Conservation (phyloP, 2,113 vertebrate species). For the Mohoua ochrocephala region DNA sequence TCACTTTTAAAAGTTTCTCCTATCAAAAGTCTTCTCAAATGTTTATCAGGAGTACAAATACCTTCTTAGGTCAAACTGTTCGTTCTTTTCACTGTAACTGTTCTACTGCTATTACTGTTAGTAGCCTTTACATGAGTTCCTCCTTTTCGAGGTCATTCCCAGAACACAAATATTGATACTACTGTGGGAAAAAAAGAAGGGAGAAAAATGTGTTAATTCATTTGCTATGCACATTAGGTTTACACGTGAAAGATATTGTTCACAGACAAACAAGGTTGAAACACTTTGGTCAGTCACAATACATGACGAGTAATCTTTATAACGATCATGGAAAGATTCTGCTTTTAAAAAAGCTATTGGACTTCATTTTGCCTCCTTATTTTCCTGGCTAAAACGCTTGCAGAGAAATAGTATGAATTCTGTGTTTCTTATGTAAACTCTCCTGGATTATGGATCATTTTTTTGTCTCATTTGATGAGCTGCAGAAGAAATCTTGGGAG, state of each 20-base stretch:
- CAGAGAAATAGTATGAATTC: not conserved
- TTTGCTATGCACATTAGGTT: not conserved
- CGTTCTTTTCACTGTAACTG: not conserved
- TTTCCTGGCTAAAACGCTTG: not conserved
- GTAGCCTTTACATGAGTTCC: not conserved
- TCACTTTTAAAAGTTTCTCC: not conserved
- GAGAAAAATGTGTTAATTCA: not conserved
- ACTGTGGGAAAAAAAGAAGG: not conserved
- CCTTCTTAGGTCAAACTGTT: not conserved
- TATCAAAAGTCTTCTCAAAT: not conserved
- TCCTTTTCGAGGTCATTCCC: not conserved
- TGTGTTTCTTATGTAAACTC: not conserved
- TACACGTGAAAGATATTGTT: not conserved
- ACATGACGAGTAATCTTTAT: not conserved
- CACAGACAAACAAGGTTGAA: not conserved
- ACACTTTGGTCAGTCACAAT: not conserved
- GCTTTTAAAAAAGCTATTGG: not conserved
- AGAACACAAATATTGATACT: not conserved
- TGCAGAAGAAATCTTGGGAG: not conserved
- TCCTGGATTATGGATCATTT: not conserved
- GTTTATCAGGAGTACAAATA: not conserved
- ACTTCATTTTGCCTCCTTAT: not conserved
- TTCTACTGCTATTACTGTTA: not conserved
- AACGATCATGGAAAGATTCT: not conserved
- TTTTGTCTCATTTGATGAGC: not conserved